These are phyloP conservation scores for Menura novaehollandiae DNA, from an alignment of 2,113 vertebrate species.

Conservation along the genomic window DNA sequence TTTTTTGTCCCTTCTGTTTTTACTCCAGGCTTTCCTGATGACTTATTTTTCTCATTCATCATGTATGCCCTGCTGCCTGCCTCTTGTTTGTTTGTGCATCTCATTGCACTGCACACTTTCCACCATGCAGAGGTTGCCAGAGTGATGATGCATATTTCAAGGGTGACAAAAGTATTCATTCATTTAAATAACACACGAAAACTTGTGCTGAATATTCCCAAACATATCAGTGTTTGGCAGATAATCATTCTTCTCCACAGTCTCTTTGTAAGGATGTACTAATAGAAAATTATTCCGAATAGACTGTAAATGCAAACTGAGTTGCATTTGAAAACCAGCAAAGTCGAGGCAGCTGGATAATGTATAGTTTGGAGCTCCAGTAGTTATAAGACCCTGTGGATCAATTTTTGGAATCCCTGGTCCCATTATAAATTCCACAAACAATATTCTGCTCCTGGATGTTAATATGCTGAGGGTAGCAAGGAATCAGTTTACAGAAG, in stretches of 20 bases:
- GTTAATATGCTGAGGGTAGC: constrained; percentile 18
- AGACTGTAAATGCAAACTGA: background rate
- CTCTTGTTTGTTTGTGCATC: background rate
- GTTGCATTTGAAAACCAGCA: background rate
- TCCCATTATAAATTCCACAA: constrained; percentile 22
- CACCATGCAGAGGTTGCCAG: background rate
- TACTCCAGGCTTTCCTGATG: background rate
- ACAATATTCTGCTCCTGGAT: background rate
- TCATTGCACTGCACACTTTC: background rate
- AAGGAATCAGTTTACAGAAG: constrained; percentile 2
- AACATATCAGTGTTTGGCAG: background rate
- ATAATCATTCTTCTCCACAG: background rate
- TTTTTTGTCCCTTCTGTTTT: background rate
- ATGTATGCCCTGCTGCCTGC: background rate
- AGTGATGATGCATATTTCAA: background rate
- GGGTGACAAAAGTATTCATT: background rate
- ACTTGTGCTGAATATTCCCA: constrained; percentile 1
- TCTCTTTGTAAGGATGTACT: background rate
- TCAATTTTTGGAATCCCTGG: constrained; percentile 10
- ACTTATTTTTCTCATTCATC: background rate
- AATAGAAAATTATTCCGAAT: background rate
- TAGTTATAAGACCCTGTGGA: background rate
- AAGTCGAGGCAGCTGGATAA: background rate
- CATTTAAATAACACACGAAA: background rate
- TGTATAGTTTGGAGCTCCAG: background rate